A percentile compares a stretch with the other conserved stretches of the same genome.
phyloP scores from a whole-genome alignment of 2,888 invertebrate genomes.

The Cantharis lateralis region DNA sequence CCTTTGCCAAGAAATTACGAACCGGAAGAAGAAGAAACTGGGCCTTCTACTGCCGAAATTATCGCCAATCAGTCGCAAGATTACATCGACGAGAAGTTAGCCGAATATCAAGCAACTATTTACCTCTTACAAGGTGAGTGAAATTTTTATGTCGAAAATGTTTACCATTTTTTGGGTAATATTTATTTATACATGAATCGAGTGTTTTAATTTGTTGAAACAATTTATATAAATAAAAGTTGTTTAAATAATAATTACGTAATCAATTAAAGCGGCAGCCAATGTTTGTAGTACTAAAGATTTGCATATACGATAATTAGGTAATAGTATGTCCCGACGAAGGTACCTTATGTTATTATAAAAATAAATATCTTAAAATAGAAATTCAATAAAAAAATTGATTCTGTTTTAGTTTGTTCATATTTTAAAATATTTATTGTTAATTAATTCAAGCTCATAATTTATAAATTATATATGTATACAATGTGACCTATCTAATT shows the following conservation, averaged over 20 bases:
- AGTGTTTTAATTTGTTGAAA: background rate
- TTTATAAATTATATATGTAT: background rate
- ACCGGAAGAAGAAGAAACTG: conserved; percentile 73
- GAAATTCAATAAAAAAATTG: background rate
- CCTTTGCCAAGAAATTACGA: conserved; percentile 55
- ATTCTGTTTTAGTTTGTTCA: background rate
- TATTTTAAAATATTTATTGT: background rate
- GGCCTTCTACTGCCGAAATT: conserved; percentile 88
- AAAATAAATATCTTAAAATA: background rate
- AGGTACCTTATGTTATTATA: background rate
- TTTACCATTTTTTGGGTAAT: background rate
- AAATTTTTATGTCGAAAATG: background rate
- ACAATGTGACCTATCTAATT: background rate
- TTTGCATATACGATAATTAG: background rate
- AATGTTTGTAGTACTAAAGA: background rate
- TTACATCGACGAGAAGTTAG: conserved; percentile 91
- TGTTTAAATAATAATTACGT: background rate
- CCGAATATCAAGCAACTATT: conserved; percentile 92
- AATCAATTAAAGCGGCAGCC: background rate
- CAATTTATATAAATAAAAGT: background rate
- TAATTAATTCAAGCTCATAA: background rate
- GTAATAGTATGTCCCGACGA: background rate
- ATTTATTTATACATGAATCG: background rate
- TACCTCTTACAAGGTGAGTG: conserved; percentile 83
- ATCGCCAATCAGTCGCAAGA: conserved; percentile 93